Conservation (phyloP, 2,797 vertebrate species). For the Pempheris klunzingeri region DNA sequence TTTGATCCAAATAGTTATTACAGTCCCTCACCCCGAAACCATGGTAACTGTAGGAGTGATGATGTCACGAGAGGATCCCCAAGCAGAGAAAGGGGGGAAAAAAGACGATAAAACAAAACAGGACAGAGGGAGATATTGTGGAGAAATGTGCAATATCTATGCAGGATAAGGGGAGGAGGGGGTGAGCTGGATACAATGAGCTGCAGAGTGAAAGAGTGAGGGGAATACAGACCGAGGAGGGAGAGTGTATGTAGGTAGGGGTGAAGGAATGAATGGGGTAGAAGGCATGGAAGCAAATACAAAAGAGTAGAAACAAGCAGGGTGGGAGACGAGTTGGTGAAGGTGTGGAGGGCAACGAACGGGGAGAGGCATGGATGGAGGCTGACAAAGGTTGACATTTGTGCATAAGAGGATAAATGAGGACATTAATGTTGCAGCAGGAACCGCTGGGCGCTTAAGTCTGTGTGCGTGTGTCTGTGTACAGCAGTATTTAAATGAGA, state of each 20-base stretch:
- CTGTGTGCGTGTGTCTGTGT: conserved; percentile 58
- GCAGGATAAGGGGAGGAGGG: conserved; percentile 38
- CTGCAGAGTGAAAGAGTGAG: conserved; percentile 47
- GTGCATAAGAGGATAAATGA: conserved; percentile 87
- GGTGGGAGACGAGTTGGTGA: conserved; percentile 32
- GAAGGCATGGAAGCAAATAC: conserved; percentile 51
- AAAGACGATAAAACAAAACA: conserved; percentile 58
- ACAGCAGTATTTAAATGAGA: conserved; percentile 63
- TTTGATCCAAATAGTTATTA: conserved; percentile 72
- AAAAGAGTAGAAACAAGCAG: conserved; percentile 38
- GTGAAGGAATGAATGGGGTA: conserved; percentile 44
- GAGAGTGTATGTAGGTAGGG: conserved; percentile 25
- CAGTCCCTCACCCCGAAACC: conserved; percentile 72
- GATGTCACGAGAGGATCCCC: conserved; percentile 81
- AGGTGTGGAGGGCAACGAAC: conserved; percentile 43
- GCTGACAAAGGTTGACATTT: conserved; percentile 88
- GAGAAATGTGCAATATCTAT: conserved; percentile 75
- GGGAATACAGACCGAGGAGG: conserved; percentile 39
- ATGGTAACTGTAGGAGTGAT: conserved; percentile 79
- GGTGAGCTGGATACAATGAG: conserved; percentile 42
- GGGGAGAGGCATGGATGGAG: conserved; percentile 38
- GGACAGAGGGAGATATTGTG: conserved; percentile 45
- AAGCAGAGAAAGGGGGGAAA: conserved; percentile 46
- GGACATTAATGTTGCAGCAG: conserved; percentile 89
- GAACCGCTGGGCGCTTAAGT: conserved; percentile 64